Conservation (phyloP, 2,113 vertebrate genomes). For the Sceloporus undulatus region DNA sequence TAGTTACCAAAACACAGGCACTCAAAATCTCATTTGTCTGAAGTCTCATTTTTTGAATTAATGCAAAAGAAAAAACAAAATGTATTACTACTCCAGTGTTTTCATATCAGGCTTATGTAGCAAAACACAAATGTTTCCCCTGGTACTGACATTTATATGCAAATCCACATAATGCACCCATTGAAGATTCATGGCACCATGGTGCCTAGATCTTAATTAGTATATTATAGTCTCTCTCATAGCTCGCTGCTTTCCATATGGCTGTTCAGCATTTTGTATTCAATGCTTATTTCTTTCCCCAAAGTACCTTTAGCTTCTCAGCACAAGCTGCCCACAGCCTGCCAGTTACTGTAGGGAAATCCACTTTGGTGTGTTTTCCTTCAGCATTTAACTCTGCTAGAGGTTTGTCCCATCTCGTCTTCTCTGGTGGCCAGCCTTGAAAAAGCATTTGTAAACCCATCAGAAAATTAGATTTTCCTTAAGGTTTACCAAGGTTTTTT, state of each 20-base stretch:
- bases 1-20: too few relatives aligned
- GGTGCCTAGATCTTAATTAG: constrained; percentile 32
- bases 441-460: not conserved
- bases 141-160: constrained; percentile 21
- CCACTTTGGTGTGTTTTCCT: not conserved
- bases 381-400: not conserved
- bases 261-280: constrained; percentile 17
- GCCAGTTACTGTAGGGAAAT: not conserved
- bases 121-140: constrained; percentile 28
- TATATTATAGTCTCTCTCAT: constrained; percentile 30
- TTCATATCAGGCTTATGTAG: constrained; percentile 2
- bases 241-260: constrained; percentile 15
- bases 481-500: not conserved
- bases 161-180: constrained; percentile 30
- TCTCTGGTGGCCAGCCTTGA: not conserved
- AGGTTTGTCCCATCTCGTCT: not conserved
- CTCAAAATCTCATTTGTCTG: too few relatives aligned
- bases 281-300: not conserved
- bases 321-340: not conserved
- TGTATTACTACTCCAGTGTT: not conserved
- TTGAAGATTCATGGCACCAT: constrained; percentile 22
- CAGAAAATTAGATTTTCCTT: not conserved
- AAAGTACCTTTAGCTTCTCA: not conserved
- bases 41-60: not conserved
- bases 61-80: not conserved